Conservation (phyloP, 2,888 invertebrate genomes). For the Rhabditoides inermis region DNA sequence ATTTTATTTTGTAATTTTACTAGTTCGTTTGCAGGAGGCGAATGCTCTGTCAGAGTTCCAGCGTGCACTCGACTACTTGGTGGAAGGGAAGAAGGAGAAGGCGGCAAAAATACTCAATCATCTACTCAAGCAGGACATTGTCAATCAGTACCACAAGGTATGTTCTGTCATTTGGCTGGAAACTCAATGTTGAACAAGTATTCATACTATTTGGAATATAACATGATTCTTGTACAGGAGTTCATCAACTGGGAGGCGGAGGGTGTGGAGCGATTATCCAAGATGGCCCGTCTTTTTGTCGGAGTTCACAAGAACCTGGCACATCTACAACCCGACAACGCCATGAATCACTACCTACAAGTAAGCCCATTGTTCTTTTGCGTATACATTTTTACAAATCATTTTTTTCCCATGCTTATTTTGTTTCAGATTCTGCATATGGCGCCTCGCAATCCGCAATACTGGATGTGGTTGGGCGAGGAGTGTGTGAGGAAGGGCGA, state of each 20-base stretch:
- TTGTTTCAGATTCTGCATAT: conserved; percentile 14
- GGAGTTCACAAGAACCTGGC: conserved; percentile 28
- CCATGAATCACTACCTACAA: conserved; percentile 20
- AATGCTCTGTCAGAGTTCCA: conserved; percentile 17
- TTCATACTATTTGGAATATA: no score
- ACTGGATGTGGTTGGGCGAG: conserved; percentile 23
- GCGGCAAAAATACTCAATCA: conserved; percentile 13
- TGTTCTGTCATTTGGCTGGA: no score
- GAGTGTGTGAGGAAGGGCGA: conserved; percentile 20
- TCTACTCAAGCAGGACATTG: conserved; percentile 17
- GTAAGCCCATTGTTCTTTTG: no score
- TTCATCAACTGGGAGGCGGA: no score
- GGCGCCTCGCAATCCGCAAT: conserved; percentile 17
- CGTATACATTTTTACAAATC: no score
- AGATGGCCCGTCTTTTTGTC: conserved; percentile 24
- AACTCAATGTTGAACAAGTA: no score
- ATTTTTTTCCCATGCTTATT: background rate
- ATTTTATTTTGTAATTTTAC: no score
- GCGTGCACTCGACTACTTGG: conserved; percentile 14
- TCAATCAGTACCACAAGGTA: conserved; percentile 7
- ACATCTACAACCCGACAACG: conserved; percentile 9
- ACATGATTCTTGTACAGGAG: no score
- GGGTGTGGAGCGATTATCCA: conserved; percentile 9
- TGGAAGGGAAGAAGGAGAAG: conserved; percentile 12
- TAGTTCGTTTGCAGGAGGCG: conserved; percentile 17